Percentiles rank a stretch among this genome's conserved stretches.
Evolutionary conservation across 2,113 vertebrate genomes (phyloP).

Genomic region (Ancistrus triradiatus): DNA sequence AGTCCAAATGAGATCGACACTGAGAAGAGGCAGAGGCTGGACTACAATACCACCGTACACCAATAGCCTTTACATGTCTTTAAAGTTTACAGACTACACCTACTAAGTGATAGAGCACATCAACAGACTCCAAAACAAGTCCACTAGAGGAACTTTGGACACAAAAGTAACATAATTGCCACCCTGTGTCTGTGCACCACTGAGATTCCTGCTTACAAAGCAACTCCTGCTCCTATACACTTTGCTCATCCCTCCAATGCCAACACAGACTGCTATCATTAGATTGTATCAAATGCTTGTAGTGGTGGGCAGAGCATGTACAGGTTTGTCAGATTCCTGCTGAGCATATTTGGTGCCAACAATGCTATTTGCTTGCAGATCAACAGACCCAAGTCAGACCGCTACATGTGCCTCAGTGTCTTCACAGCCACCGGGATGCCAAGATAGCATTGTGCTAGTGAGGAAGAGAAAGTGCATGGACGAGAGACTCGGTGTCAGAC

Average conservation of each 20-base stretch:
- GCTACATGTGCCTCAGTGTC: slow-evolving; percentile 11
- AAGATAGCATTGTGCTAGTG: slow-evolving; percentile 2
- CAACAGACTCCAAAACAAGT: background rate
- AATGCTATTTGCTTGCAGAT: slow-evolving; percentile 34
- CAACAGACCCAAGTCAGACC: slow-evolving; percentile 24
- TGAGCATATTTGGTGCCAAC: slow-evolving; percentile 28
- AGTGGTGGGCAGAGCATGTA: slow-evolving; percentile 11
- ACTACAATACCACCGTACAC: too few relatives aligned
- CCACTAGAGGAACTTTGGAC: background rate
- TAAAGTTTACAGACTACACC: slow-evolving; percentile 10
- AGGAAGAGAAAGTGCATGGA: background rate
- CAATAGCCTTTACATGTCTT: too few relatives aligned
- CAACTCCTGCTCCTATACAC: background rate
- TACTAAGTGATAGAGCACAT: slow-evolving; percentile 2
- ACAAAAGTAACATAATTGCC: slow-evolving; percentile 28
- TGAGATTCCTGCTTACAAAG: slow-evolving; percentile 23
- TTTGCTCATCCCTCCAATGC: background rate
- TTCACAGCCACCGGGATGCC: slow-evolving; percentile 17
- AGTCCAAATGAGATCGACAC: too few relatives aligned
- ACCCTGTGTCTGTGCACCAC: slow-evolving; percentile 6
- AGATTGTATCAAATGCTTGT: background rate
- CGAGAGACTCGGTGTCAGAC: slow-evolving; percentile 2
- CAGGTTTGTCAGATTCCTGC: slow-evolving; percentile 27
- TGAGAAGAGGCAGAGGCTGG: too few relatives aligned
- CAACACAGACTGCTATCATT: background rate